Evolutionary conservation across 2,888 invertebrate species (phyloP).

Genomic region (Lepidochrysops patricia): DNA sequence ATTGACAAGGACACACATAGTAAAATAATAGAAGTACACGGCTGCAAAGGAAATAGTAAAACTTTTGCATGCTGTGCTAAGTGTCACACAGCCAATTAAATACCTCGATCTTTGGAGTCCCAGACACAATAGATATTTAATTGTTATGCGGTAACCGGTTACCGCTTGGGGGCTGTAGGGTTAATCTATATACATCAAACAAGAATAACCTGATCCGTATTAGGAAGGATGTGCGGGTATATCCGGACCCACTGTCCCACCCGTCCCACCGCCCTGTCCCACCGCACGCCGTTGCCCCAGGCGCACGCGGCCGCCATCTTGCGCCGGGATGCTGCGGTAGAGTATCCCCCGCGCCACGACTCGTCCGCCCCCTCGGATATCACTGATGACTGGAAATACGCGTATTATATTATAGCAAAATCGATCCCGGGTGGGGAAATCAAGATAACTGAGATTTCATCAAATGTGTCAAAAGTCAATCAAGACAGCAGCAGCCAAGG

Average conservation of each 20-base stretch:
- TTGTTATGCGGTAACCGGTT: neutral
- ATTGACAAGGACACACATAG: too few relatives aligned
- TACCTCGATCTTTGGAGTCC: too few relatives aligned
- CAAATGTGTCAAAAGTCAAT: too few relatives aligned
- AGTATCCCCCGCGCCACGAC: constrained; percentile 58
- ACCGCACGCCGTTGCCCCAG: constrained; percentile 84
- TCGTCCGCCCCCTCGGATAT: constrained; percentile 53
- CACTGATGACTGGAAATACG: constrained; percentile 24
- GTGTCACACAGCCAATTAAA: too few relatives aligned
- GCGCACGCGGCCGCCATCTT: constrained; percentile 51
- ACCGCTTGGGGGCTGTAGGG: too few relatives aligned
- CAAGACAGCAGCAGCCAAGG: too few relatives aligned
- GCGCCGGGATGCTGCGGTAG: constrained; percentile 57
- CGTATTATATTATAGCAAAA: neutral
- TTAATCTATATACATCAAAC: too few relatives aligned
- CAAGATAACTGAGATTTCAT: too few relatives aligned
- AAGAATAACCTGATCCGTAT: constrained; percentile 51
- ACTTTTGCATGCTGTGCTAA: too few relatives aligned
- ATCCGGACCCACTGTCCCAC: constrained; percentile 87
- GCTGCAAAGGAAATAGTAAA: too few relatives aligned
- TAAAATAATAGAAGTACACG: too few relatives aligned
- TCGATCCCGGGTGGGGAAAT: too few relatives aligned
- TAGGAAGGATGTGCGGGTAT: constrained; percentile 75
- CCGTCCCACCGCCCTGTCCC: constrained; percentile 75
- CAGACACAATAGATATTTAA: neutral